These are phyloP conservation scores for Brachionus sp. DNA, from an alignment of 1,140 invertebrate species.

Conservation along the genomic window DNA sequence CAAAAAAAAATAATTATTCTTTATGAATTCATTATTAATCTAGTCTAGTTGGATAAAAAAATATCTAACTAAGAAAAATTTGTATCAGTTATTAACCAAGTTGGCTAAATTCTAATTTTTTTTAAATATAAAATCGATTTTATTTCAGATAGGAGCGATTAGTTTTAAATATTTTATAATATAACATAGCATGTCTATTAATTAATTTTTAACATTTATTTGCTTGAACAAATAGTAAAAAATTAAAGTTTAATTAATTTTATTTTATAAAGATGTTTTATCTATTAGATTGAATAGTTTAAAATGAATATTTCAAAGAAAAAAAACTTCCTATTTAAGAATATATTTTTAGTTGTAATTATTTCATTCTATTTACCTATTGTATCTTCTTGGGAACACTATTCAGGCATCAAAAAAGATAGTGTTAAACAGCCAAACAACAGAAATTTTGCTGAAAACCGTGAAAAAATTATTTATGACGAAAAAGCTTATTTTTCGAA, in stretches of 20 bases:
- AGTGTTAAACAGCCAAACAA: not conserved
- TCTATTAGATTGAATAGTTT: not conserved
- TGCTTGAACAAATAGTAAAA: no score
- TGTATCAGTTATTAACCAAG: no score
- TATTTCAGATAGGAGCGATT: no score
- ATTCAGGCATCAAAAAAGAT: not conserved
- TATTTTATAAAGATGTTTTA: not conserved
- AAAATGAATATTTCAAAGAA: not conserved
- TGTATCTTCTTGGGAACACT: not conserved
- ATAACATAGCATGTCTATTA: no score
- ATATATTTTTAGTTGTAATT: not conserved
- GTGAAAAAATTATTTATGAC: constrained; percentile 15
- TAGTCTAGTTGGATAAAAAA: no score
- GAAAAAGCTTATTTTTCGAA: constrained; percentile 1
- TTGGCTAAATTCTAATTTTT: no score
- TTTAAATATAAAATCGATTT: no score
- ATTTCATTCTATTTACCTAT: not conserved
- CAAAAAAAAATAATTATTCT: no score
- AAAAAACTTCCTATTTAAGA: not conserved
- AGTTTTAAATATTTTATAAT: no score
- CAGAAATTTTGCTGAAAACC: not conserved
- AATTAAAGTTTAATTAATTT: not conserved
- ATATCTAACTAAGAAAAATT: no score
- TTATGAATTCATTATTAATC: no score
- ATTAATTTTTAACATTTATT: no score